phyloP scores from a whole-genome alignment of 2,113 vertebrate genomes.

The Vimba vimba region DNA sequence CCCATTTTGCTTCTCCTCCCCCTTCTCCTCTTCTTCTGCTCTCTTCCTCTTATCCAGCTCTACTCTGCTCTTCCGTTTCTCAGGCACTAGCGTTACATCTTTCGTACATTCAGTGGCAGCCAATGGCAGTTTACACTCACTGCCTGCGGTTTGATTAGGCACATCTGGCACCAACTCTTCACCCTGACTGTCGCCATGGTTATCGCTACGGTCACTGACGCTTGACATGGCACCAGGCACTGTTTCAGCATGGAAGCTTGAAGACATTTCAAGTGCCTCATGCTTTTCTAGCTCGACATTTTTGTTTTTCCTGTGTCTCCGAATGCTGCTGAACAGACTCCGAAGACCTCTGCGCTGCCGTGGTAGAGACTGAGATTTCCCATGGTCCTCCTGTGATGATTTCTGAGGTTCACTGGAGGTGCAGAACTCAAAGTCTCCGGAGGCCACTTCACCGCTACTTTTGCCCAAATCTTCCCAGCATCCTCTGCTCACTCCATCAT shows the following conservation, averaged over 20 bases:
- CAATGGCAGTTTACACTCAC: constrained; percentile 48
- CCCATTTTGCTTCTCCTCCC: constrained; percentile 31
- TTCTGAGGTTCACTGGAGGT: constrained; percentile 63
- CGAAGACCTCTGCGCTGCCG: constrained; percentile 89
- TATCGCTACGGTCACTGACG: constrained; percentile 55
- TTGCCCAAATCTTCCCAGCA: constrained; percentile 65
- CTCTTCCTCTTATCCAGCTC: constrained; percentile 42
- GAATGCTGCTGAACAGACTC: constrained; percentile 91
- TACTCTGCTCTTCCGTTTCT: constrained; percentile 54
- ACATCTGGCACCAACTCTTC: constrained; percentile 69
- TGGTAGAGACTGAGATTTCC: constrained; percentile 78
- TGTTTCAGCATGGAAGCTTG: constrained; percentile 62
- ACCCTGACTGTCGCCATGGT: constrained; percentile 68
- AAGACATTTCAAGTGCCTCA: constrained; percentile 68
- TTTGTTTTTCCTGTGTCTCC: constrained; percentile 86
- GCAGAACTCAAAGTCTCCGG: constrained; percentile 70
- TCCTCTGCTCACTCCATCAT: constrained; percentile 83
- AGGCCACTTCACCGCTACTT: constrained; percentile 60
- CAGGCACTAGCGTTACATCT: constrained; percentile 48
- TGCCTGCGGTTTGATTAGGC: constrained; percentile 67
- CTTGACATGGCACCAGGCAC: constrained; percentile 65
- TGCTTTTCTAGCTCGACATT: constrained; percentile 75
- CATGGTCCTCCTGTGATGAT: constrained; percentile 56
- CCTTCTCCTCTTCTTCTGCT: constrained; percentile 41
- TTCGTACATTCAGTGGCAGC: constrained; percentile 65